Evolutionary conservation across 2,888 invertebrate genomes (phyloP), one percentile per base, ranked within the genome.

Genomic region (Griposia aprilina): DNA sequence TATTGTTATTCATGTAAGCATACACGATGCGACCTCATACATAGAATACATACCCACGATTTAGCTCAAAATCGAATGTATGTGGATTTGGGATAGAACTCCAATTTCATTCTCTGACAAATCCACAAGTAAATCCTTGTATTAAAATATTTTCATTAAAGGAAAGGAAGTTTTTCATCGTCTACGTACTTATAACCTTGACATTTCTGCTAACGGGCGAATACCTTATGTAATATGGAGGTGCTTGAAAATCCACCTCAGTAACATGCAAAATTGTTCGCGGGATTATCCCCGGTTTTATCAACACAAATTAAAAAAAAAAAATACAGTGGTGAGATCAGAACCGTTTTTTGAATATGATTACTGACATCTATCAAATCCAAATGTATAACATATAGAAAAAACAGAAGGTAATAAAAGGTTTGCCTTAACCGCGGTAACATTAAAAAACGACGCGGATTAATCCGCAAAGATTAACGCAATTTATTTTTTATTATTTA

Each of bases 71-170:
- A 83, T 83, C 73, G 57, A 76, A 76, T 26, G 30, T 55, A 76
- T 26, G 30, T 55, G 30, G 23, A 75, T 83, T 83, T 65, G 45
- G 20, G 6, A 50, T 66, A 17, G n/a, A 74, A 57, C 13, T 71
- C 50, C 50, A 81, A 77, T 78, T 67, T 68, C 55, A 75, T 55
- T 66, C 52, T 52, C 30, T 67, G 23, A 55, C 15, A 76, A 70
- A 70, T 55, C 59, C 41, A 65, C 60, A 20, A 60, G 13, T 69
- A 66, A 67, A 30, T 11, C 30, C 69, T 62, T 72, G 48, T 75
- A 77, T 75, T 62, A 76, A 77, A 78, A 87, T 76, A 87, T 82
- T 86, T 82, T 75, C 65, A 78, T 76, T 70, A 78, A 78, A 52
- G 65, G n/a, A 50, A 71, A 66, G 78, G 74, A 85, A 74, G 66